A percentile compares a stretch with the other conserved stretches of the same genome.
These are phyloP conservation scores for Aplochiton taeniatus DNA, from an alignment of 2,797 vertebrate genomes.

Conservation along the genomic window DNA sequence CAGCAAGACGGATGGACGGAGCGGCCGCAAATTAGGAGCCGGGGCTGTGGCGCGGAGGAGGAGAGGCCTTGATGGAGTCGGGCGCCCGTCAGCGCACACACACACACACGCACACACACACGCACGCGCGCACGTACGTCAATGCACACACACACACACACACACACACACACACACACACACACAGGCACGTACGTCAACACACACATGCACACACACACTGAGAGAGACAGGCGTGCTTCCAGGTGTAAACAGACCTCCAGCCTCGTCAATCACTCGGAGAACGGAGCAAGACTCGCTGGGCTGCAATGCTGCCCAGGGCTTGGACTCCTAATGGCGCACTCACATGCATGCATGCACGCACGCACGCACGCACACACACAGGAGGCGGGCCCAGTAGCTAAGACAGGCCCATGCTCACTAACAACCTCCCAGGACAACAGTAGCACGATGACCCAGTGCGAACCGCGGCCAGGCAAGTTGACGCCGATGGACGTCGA, in stretches of 20 bases:
- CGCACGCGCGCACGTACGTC: no score
- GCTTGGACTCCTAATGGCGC: no score
- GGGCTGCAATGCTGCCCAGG: constrained; percentile 8
- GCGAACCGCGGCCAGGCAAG: no score
- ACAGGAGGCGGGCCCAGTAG: constrained; percentile 15
- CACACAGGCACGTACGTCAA: constrained; percentile 16
- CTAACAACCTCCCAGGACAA: no score
- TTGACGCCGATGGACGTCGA: no score
- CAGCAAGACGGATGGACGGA: constrained; percentile 58
- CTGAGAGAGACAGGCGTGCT: constrained; percentile 6
- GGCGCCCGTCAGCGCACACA: no score
- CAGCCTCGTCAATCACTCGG: constrained; percentile 53
- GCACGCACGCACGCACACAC: constrained; percentile 19
- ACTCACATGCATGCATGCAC: no score
- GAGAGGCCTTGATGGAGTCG: constrained; percentile 40
- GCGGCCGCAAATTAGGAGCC: constrained; percentile 53
- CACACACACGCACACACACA: not conserved
- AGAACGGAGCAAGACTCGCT: constrained; percentile 51
- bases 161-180: not conserved
- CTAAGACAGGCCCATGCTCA: no score
- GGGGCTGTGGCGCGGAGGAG: constrained; percentile 31
- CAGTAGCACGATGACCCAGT: no score
- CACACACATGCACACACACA: constrained; percentile 21
- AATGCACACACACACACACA: constrained; percentile 8
- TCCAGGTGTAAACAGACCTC: constrained; percentile 51